A percentile compares a stretch with the other conserved stretches of the same genome.
Evolutionary conservation across 1,140 invertebrate species (phyloP).

Genomic region (Drosophila murphyi): DNA sequence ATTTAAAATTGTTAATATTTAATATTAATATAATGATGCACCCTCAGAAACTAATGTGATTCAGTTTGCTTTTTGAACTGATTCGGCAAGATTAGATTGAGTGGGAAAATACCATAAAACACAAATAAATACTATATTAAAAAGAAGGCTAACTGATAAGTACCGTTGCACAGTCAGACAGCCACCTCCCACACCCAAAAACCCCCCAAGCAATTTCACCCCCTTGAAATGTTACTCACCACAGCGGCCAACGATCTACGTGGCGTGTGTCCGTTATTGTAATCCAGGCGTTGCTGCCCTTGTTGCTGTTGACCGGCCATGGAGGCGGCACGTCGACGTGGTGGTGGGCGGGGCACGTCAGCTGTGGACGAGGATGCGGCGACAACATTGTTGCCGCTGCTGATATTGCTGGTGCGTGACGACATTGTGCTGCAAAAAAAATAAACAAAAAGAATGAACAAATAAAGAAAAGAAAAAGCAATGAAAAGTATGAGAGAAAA

Average conservation of each 20-base stretch:
- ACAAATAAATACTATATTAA: conserved; percentile 11
- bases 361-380: conserved; percentile 44
- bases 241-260: conserved; percentile 75
- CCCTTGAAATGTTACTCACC: conserved; percentile 50
- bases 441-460: background rate
- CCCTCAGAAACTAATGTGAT: background rate
- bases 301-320: conserved; percentile 73
- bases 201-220: no score
- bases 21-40: background rate
- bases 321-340: conserved; percentile 74
- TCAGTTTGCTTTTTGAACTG: conserved; percentile 36
- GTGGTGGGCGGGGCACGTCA: conserved; percentile 75
- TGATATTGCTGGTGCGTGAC: conserved; percentile 57
- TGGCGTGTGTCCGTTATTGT: conserved; percentile 71
- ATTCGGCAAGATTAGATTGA: conserved; percentile 58
- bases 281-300: conserved; percentile 66
- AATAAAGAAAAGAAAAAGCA: conserved; percentile 31
- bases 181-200: background rate
- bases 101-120: conserved; percentile 51
- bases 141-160: conserved; percentile 40
- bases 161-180: background rate
- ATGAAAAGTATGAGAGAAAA: conserved; percentile 15
- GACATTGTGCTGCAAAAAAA: conserved; percentile 49
- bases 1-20: background rate
- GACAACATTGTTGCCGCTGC: conserved; percentile 34